Percentiles rank a stretch among this genome's conserved stretches.
phyloP scores from a whole-genome alignment of 2,888 invertebrate genomes.

The Gymnoscelis rufifasciata region DNA sequence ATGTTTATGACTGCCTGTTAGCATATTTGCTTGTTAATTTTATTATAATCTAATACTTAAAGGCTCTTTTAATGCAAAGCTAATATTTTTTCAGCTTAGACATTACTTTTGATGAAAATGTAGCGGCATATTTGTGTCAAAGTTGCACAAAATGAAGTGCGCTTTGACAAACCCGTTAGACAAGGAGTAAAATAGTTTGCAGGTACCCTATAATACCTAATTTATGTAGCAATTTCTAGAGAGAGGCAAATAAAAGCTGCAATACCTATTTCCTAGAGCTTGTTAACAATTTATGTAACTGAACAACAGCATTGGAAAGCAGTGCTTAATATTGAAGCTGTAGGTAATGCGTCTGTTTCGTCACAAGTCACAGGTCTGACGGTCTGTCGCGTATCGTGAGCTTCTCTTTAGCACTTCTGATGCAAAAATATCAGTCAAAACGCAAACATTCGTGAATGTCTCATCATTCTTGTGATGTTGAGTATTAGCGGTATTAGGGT shows the following conservation, averaged over 20 bases:
- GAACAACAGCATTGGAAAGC: not conserved
- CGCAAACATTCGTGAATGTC: conserved; percentile 57
- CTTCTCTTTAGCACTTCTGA: conserved; percentile 19
- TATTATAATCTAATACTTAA: too few relatives aligned
- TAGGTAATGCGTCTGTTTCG: not conserved
- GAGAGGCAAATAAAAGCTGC: too few relatives aligned
- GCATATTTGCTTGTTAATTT: too few relatives aligned
- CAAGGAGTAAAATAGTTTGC: too few relatives aligned
- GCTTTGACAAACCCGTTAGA: not conserved
- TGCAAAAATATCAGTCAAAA: conserved; percentile 49
- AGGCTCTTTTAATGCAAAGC: too few relatives aligned
- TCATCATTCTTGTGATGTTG: too few relatives aligned
- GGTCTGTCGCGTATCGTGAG: conserved; percentile 19
- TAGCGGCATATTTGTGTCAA: too few relatives aligned
- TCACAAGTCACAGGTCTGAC: not conserved
- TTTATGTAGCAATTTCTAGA: not conserved
- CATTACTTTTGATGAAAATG: too few relatives aligned
- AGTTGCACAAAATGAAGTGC: too few relatives aligned
- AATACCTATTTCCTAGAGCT: not conserved
- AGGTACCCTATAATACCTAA: not conserved
- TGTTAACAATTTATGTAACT: not conserved
- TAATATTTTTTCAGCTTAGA: too few relatives aligned
- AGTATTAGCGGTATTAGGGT: too few relatives aligned
- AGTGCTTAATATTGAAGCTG: not conserved
- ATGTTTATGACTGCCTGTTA: too few relatives aligned